Evolutionary conservation across 2,797 vertebrate genomes (phyloP).

Genomic region (Syndactyla subalaris): DNA sequence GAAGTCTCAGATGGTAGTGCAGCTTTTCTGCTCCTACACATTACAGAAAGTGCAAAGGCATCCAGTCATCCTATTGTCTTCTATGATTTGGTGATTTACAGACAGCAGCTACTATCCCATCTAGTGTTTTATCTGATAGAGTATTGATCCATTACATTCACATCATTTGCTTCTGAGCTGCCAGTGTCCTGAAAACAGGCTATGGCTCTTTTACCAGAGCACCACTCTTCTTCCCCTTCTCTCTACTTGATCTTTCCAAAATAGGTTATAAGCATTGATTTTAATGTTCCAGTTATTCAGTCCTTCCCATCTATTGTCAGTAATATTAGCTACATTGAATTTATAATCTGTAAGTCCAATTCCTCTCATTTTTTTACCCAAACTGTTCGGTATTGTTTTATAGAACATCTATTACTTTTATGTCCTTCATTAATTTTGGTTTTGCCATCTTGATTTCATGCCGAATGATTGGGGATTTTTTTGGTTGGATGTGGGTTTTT

Average conservation of each 20-base stretch:
- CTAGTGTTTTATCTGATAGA: slow-evolving; percentile 38
- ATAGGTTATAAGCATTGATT: slow-evolving; percentile 24
- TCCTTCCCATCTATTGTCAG: neutral
- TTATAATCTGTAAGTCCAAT: neutral
- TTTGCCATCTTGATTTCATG: neutral
- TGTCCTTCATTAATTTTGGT: neutral
- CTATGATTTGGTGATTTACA: slow-evolving; percentile 50
- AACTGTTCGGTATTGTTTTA: neutral
- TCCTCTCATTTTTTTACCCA: neutral
- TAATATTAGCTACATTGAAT: neutral
- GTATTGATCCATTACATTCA: slow-evolving; percentile 39
- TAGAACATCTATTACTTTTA: neutral
- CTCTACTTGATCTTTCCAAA: slow-evolving; percentile 14
- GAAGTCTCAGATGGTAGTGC: neutral
- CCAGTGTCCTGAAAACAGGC: slow-evolving; percentile 1
- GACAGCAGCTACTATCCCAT: slow-evolving; percentile 28
- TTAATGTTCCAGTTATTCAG: neutral
- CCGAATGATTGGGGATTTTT: neutral
- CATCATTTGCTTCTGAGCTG: slow-evolving; percentile 34
- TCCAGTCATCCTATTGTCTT: slow-evolving; percentile 7
- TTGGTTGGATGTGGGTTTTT: neutral
- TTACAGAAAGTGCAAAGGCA: slow-evolving; percentile 18
- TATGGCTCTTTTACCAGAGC: neutral
- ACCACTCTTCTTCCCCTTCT: neutral
- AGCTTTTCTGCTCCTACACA: neutral